Evolutionary conservation across 2,888 invertebrate genomes (phyloP), one percentile per base, ranked within the genome.

Genomic region (Campoletis raptor): DNA sequence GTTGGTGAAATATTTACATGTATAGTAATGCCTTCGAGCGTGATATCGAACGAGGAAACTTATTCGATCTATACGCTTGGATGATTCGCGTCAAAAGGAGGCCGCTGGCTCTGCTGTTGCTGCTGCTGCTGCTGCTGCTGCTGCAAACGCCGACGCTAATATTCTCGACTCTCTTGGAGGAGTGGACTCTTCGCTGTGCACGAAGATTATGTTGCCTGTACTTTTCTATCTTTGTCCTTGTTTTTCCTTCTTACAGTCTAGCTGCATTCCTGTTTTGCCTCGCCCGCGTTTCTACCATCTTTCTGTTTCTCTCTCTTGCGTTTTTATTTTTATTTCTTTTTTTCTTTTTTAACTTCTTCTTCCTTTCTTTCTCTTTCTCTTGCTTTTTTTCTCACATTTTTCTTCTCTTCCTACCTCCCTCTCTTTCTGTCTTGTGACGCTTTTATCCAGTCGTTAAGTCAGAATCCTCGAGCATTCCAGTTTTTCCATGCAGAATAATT

Each of bases 31-130:
- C 69, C 73, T 52, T 52, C 24, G 69, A 81, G 72, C 84, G 81
- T 81, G 86, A 83, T 86, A 86, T 86, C 86, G 78, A 86, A 86
- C 64, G 78, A 86, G 84, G 86, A 86, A 84, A 83, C 84, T 81
- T 86, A 84, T 84, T 81, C 78, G 61, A 86, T 81, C 81, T 83
- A 73, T 70, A 67, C 86, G 86, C 67, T 86, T 78, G 86, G 81
- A 78, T 83, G 86, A 67, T 74, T 78, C 83, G 81, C 86, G 83
- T 83, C 86, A 81, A 83, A 84, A 83, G 80, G 78, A 83, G 86
- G 85, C 85, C 85, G 85, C 48, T 61, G 40, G 48, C 74, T 79
- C n/a, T 52, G 52, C 21, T 21, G 54, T 21, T 54, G 54, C 54
- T 52, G 36, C 72, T 40, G 45, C 73, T 78, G 67, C 73, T 57